Evolutionary conservation across 64 coral and sea anemone species (phyloP).

Genomic region (Acropora tenuis): DNA sequence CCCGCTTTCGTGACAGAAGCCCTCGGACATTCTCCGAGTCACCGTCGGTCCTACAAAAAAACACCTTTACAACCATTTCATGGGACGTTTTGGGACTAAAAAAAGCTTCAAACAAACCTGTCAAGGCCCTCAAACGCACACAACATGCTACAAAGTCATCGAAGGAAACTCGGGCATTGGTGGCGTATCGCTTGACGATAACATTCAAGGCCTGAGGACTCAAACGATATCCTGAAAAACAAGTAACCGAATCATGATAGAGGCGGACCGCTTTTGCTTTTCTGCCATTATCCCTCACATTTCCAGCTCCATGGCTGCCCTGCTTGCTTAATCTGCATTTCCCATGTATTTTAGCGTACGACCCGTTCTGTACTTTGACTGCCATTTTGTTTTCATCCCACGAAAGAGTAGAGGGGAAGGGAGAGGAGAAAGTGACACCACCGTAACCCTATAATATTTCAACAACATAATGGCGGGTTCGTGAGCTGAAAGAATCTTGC

Average conservation of each 20-base stretch:
- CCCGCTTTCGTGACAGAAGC: too few species aligned
- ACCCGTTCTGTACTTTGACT: too few species aligned
- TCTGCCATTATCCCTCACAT: neutral
- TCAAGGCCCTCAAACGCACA: constrained; percentile 79
- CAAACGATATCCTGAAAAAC: constrained; percentile 75
- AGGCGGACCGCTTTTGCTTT: neutral
- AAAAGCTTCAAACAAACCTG: constrained; percentile 52
- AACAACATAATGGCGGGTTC: neutral
- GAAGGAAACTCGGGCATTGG: constrained; percentile 74
- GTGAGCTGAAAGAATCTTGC: too few species aligned
- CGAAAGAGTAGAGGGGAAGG: too few species aligned
- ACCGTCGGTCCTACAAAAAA: too few species aligned
- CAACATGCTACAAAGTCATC: constrained; percentile 98
- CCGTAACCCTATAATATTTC: neutral
- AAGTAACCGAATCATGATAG: neutral
- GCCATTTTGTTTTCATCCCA: too few species aligned
- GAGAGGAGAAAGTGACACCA: too few species aligned
- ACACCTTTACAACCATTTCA: too few species aligned
- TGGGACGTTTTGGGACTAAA: too few species aligned
- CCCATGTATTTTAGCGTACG: too few species aligned
- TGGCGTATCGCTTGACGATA: constrained; percentile 90
- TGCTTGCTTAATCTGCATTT: too few species aligned
- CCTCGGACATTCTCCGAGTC: too few species aligned
- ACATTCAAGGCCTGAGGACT: constrained; percentile 71
- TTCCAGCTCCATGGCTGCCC: neutral